Conservation (phyloP, 2,113 vertebrate species). For the Pseudorectes ferrugineus region DNA sequence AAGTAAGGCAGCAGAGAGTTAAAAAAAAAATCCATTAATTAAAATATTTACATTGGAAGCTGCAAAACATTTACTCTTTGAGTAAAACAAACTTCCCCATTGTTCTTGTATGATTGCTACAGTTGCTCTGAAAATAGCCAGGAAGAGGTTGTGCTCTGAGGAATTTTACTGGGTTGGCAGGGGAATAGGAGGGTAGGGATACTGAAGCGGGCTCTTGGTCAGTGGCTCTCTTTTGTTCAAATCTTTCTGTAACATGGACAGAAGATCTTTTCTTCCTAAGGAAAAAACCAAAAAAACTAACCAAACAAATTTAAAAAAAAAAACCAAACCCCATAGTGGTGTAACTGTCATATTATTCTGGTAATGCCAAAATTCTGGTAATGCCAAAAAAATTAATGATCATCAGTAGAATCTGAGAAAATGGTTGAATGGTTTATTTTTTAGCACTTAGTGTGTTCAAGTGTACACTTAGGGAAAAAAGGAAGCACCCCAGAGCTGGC, state of each 20-base stretch:
- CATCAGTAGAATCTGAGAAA: neutral
- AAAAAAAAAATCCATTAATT: constrained; percentile 32
- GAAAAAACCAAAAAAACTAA: neutral
- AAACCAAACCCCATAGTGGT: accelerated
- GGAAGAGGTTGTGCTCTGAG: constrained; percentile 34
- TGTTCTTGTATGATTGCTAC: constrained; percentile 38
- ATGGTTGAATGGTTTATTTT: neutral
- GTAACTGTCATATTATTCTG: neutral
- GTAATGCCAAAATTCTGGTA: neutral
- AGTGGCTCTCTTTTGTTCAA: neutral
- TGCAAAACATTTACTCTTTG: constrained; percentile 50
- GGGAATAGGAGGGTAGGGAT: neutral
- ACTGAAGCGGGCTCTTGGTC: neutral
- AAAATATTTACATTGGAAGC: constrained; percentile 61
- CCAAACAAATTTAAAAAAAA: neutral
- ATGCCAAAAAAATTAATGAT: neutral
- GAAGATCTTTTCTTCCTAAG: neutral
- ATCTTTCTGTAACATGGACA: neutral
- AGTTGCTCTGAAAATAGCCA: constrained; percentile 41
- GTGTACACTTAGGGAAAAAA: neutral
- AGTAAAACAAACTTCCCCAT: constrained; percentile 60
- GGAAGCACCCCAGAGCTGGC: neutral
- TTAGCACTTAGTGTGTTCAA: neutral
- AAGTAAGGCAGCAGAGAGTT: constrained; percentile 20
- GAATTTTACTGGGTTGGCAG: constrained; percentile 31